Percentiles rank a stretch among this genome's conserved stretches.
Evolutionary conservation across 1,140 invertebrate genomes (phyloP).

Genomic region (Adoxophyes honmai): DNA sequence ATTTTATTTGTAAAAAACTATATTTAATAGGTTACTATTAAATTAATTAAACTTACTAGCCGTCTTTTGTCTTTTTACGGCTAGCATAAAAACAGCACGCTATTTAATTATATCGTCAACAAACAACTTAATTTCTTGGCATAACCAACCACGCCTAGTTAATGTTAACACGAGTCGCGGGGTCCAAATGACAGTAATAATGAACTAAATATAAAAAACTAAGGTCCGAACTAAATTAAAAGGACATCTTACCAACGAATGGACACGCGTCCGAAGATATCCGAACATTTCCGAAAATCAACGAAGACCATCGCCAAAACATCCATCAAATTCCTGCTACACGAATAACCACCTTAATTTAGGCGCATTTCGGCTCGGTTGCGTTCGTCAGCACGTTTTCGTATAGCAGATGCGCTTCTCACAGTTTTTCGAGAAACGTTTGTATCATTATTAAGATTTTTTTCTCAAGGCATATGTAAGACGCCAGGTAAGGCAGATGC

Average conservation of each 20-base stretch:
- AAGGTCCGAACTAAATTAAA: conserved; percentile 21
- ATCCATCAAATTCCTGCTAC: neutral
- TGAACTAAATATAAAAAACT: neutral
- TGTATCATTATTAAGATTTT: conserved; percentile 66
- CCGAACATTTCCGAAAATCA: conserved; percentile 29
- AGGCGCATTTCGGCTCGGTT: conserved; percentile 6
- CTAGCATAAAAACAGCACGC: too few relatives aligned
- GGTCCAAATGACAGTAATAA: too few relatives aligned
- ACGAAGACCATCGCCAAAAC: conserved; percentile 26
- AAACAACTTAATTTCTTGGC: too few relatives aligned
- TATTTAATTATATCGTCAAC: too few relatives aligned
- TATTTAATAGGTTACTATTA: too few relatives aligned
- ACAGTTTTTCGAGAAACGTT: conserved; percentile 53
- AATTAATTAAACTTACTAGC: too few relatives aligned
- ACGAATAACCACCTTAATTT: conserved; percentile 16
- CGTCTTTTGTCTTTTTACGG: too few relatives aligned
- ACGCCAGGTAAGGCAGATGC: conserved; percentile 58
- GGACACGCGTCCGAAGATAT: conserved; percentile 43
- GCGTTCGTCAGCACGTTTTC: conserved; percentile 9
- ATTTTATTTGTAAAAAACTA: too few relatives aligned
- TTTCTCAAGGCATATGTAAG: conserved; percentile 57
- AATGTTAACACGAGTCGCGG: too few relatives aligned
- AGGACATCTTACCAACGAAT: conserved; percentile 29
- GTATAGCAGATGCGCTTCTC: conserved; percentile 63
- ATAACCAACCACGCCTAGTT: too few relatives aligned